A percentile compares a stretch with the other conserved stretches of the same genome.
Conservation (phyloP, 2,797 vertebrate genomes). For the Megalops cyprinoides region DNA sequence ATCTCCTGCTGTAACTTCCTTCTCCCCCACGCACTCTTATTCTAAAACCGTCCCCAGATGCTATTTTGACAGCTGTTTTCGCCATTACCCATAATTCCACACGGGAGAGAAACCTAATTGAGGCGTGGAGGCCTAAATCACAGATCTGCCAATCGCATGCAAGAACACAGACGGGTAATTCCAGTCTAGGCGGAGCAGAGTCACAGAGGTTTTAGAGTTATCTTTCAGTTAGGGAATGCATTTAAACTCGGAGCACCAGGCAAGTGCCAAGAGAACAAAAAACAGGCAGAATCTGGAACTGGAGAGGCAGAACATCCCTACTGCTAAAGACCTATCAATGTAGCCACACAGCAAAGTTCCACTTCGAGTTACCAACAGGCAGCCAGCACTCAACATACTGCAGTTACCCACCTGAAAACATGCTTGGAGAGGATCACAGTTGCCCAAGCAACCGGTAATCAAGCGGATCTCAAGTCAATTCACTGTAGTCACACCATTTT, state of each 20-base stretch:
- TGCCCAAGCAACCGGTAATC: no score
- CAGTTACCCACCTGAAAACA: not conserved
- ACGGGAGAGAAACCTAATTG: not conserved
- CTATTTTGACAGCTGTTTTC: not conserved
- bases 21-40: not conserved
- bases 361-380: not conserved
- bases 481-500: no score
- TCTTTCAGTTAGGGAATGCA: not conserved
- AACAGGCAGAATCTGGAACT: no score
- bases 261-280: not conserved
- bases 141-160: not conserved
- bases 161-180: not conserved
- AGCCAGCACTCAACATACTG: no score
- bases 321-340: not conserved
- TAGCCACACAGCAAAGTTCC: not conserved
- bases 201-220: not conserved
- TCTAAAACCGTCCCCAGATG: no score
- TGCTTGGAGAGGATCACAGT: not conserved
- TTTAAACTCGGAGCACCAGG: not conserved
- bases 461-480: no score
- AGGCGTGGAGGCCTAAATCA: not conserved
- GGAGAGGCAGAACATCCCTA: not conserved
- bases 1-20: not conserved
- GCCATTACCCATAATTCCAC: constrained; percentile 6
- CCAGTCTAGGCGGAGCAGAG: not conserved